phyloP scores from a whole-genome alignment of 2,888 invertebrate genomes.

The Omphaloscelis lunosa region DNA sequence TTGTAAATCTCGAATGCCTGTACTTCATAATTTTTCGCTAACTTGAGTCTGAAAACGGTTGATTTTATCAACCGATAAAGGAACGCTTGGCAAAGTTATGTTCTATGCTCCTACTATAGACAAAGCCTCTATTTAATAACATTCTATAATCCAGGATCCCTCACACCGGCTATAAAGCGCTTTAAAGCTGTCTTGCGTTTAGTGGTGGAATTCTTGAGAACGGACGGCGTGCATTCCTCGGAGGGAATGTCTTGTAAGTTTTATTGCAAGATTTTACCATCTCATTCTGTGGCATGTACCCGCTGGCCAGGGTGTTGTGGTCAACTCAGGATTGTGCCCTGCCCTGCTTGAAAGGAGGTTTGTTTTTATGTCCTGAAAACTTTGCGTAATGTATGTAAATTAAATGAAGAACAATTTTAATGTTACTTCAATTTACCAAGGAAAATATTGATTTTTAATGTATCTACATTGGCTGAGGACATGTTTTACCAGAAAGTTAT shows the following conservation, averaged over 20 bases:
- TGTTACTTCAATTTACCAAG: neutral
- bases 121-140: conserved; percentile 39
- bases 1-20: neutral
- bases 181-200: conserved; percentile 70
- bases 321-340: conserved; percentile 55
- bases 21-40: neutral
- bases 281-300: conserved; percentile 63
- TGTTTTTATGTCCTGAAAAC: neutral
- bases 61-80: too few relatives aligned
- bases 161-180: conserved; percentile 50
- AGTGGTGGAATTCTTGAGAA: conserved; percentile 77
- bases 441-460: neutral
- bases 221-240: conserved; percentile 78
- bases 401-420: neutral
- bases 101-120: neutral
- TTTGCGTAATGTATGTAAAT: neutral
- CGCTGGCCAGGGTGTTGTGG: conserved; percentile 60
- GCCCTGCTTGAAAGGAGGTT: neutral
- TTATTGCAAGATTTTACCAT: conserved; percentile 84
- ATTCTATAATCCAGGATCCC: conserved; percentile 34
- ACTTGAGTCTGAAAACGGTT: neutral
- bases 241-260: conserved; percentile 81
- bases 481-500: too few relatives aligned
- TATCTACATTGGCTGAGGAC: too few relatives aligned
- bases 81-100: neutral